Evolutionary conservation across 2,113 vertebrate species (phyloP), one percentile per base, ranked within the genome.

Genomic region (Cygnus buccinator): DNA sequence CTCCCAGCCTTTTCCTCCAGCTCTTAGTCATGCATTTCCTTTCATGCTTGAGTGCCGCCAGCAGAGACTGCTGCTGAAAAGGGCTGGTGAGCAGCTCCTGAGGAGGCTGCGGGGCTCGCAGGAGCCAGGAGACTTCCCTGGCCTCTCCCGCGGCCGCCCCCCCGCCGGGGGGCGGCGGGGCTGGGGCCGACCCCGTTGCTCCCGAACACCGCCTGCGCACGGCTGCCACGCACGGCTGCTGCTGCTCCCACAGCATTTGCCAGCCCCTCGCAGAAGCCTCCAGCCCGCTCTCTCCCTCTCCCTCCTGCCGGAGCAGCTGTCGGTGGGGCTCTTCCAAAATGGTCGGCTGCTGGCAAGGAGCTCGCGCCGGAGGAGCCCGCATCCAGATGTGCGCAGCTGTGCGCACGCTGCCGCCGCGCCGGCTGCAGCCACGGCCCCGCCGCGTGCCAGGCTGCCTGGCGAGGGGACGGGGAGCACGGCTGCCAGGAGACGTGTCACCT

Each of bases 321-420:
- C 17, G 2, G 31, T 11, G 75, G 46, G 57, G 77, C 46, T 71
- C 22, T 67, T 84, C 78, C 93, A 50, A 18, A 83, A 20, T 26
- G 39, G 3, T 10, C 33, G 63, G 44, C 59, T 62, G 50, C 46
- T 67, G 87, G 76, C 10, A 37, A 58, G 46, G 61, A 33, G 86
- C 15, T 37, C 1, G 3, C 1, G 1, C 91, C 46, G 77, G 80
- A 68, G 74, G 41, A 82, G 66, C 57, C 72, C 21, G 44, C 55
- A 39, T 73, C 91, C 94, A 96, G 94, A 79, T 94, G 91, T 74
- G 71, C 84, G 8, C 90, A 96, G 91, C 92, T 96, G 90, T 28
- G 68, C 1, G 3, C 31, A 2, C 8, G 9, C 35, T 22, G 1
- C n/a, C 1, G 35, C 31, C 2, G 3, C 58, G 28, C 35, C 68